Evolutionary conservation across 1,140 invertebrate species (phyloP), one percentile per base, ranked within the genome.

Genomic region (Drosophila sechellia): DNA sequence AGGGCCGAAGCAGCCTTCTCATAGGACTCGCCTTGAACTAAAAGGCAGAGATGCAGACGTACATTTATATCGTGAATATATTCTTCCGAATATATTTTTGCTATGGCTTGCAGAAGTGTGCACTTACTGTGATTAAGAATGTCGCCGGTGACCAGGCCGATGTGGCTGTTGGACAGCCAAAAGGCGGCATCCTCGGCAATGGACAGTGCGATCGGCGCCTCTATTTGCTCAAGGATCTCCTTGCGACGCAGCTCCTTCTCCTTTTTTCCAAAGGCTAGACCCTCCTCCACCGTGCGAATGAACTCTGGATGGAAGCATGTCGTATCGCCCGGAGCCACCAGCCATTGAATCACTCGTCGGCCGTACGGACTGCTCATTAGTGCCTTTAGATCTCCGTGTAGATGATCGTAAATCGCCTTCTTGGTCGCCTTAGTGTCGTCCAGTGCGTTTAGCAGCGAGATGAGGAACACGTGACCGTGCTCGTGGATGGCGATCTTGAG

Each of bases 341-440:
- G 92, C 94, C 98, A 98, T 22, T 97, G 93, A 35, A 99, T 91
- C 0, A 95, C 95, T 92, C 95, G 95, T 58, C 94, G 94, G 4
- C 96, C 96, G 92, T 95, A 95, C 87, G 97, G 95, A 91, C 96
- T 95, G 31, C 93, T 87, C 0, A 95, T 95, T 22, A 99, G 93
- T 22, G 96, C 95, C 43, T 95, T 93, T 0, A 98, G 79, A 84
- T 96, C 94, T 6, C 94, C 95, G 27, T 96, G 92, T 49, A 99
- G 92, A 81, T 97, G 96, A 54, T 95, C 92, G 17, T 97, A 92
- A 45, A 97, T 94, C 12, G 95, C 95, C 93, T 99, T 98, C 74
- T 96, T 96, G 20, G 98, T 93, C 0, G 99, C 93, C 49, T 97
- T 95, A 3, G 98, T 99, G 81, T 99, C 98, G 92, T 99, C 98